phyloP scores from a whole-genome alignment of 2,113 vertebrate genomes.

The Edolisoma coerulescens region DNA sequence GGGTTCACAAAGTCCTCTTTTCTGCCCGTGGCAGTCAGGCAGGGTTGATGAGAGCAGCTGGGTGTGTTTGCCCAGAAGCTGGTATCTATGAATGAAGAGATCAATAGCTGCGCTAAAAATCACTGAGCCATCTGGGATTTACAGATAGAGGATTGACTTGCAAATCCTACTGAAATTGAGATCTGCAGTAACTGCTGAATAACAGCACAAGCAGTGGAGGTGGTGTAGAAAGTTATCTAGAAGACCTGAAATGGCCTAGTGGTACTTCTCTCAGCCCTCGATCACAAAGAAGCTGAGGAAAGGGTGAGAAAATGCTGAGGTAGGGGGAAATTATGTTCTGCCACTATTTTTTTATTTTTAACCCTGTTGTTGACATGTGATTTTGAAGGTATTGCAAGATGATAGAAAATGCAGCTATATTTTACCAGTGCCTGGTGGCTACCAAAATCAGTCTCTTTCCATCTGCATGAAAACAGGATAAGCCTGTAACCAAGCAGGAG shows the following conservation, averaged over 20 bases:
- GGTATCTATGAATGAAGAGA: constrained; percentile 8
- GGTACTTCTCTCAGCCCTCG: not conserved
- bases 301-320: not conserved
- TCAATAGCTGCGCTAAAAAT: constrained; percentile 38
- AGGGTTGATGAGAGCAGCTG: not conserved
- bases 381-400: not conserved
- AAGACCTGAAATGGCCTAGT: constrained; percentile 4
- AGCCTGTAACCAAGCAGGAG: rapidly evolving
- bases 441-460: not conserved
- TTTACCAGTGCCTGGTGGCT: not conserved
- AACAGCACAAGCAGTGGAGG: not conserved
- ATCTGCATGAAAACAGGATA: not conserved
- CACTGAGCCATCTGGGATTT: constrained; percentile 24
- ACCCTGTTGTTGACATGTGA: not conserved
- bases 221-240: constrained; percentile 36
- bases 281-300: not conserved
- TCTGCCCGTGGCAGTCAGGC: not conserved
- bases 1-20: not conserved
- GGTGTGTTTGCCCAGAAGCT: not conserved
- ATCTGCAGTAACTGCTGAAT: not conserved
- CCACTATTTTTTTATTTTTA: not conserved
- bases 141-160: constrained; percentile 26
- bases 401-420: not conserved
- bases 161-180: constrained; percentile 41
- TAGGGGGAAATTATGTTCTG: not conserved